These are phyloP conservation scores for Malacosoma neustria DNA, from an alignment of 2,888 invertebrate genomes.

Conservation along the genomic window DNA sequence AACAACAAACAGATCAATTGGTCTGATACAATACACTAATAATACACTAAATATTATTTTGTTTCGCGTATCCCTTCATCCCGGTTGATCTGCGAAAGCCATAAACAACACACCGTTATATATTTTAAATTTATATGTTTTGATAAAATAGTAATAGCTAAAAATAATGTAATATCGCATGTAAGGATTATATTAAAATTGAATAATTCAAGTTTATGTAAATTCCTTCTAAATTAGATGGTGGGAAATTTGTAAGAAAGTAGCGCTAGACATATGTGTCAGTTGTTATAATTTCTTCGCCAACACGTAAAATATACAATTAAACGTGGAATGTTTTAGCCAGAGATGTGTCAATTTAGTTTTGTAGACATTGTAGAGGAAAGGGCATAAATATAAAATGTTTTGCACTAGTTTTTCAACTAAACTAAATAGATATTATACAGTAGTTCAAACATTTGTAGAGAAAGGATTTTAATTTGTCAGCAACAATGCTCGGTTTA, in stretches of 20 bases:
- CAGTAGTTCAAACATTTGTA: neutral
- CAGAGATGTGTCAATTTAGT: neutral
- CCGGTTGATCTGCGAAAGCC: conserved; percentile 27
- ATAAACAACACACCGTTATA: conserved; percentile 47
- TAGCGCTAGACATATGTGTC: conserved; percentile 28
- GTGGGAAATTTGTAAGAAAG: conserved; percentile 38
- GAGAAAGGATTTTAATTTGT: neutral
- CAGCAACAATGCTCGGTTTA: too few species aligned
- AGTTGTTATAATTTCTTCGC: conserved; percentile 12
- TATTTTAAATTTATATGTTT: conserved; percentile 59
- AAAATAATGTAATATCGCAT: conserved; percentile 69
- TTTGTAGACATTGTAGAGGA: neutral
- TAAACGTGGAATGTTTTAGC: neutral
- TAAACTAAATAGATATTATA: neutral
- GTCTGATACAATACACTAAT: conserved; percentile 53
- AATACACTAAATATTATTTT: conserved; percentile 35
- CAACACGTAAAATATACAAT: conserved; percentile 2
- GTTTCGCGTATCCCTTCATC: neutral
- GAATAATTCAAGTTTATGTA: conserved; percentile 55
- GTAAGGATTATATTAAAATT: conserved; percentile 66
- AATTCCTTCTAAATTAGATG: conserved; percentile 49
- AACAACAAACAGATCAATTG: conserved; percentile 72
- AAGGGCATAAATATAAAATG: neutral
- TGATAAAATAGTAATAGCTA: conserved; percentile 53
- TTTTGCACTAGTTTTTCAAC: neutral